A percentile compares a stretch with the other conserved stretches of the same genome.
phyloP scores from a whole-genome alignment of 2,888 invertebrate species.

The Drosophila borealis region DNA sequence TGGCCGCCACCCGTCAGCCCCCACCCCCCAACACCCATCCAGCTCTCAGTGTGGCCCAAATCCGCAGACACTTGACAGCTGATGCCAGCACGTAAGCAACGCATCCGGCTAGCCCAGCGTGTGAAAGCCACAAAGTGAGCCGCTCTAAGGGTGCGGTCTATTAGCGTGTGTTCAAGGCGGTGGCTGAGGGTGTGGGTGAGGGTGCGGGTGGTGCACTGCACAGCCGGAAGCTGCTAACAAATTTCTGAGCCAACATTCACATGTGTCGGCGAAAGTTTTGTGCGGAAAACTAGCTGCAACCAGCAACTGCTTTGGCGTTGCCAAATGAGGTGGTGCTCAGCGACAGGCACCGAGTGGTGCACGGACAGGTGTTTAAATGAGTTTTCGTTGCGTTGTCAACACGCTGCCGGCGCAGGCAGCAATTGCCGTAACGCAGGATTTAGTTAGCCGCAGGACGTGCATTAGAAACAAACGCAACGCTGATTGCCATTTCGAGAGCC shows the following conservation, averaged over 20 bases:
- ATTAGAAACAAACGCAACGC: conserved; percentile 59
- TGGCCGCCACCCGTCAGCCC: conserved; percentile 25
- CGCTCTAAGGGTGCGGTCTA: conserved; percentile 2
- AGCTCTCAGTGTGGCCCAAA: conserved; percentile 64
- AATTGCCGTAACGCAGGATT: conserved; percentile 38
- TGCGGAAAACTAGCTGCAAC: conserved; percentile 23
- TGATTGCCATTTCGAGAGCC: conserved; percentile 65
- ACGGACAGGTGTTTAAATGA: conserved; percentile 71
- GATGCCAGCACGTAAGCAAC: conserved; percentile 58
- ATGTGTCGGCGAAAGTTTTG: conserved; percentile 42
- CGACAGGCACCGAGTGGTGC: background rate
- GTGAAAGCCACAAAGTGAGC: conserved; percentile 33
- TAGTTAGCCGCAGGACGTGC: conserved; percentile 39
- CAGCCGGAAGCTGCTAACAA: conserved; percentile 65
- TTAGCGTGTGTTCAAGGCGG: background rate
- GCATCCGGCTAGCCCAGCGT: conserved; percentile 64
- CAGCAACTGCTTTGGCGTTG: background rate
- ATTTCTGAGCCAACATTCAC: conserved; percentile 52
- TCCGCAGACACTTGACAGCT: conserved; percentile 73
- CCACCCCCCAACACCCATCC: background rate
- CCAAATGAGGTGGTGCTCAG: conserved; percentile 17
- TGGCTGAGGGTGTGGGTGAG: conserved; percentile 5
- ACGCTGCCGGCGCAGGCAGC: conserved; percentile 1
- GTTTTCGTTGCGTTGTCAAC: conserved; percentile 48
- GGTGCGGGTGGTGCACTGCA: background rate